Evolutionary conservation across 2,888 invertebrate species (phyloP).

Genomic region (Tenthredo livida): DNA sequence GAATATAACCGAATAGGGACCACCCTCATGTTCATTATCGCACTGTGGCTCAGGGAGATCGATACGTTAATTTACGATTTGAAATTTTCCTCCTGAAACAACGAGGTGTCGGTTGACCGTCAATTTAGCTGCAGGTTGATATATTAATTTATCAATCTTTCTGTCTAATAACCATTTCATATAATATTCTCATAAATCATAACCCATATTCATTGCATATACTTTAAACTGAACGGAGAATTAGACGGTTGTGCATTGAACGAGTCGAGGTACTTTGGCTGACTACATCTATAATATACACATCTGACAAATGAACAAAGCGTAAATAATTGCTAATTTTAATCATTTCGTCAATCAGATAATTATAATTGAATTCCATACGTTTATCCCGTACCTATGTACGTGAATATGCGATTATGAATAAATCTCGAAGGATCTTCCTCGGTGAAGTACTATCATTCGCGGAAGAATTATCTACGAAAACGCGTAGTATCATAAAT

Average conservation of each 20-base stretch:
- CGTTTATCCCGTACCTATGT: too few species aligned
- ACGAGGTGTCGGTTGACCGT: constrained; percentile 56
- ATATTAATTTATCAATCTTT: constrained; percentile 73
- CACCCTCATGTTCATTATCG: not conserved
- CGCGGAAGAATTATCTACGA: not conserved
- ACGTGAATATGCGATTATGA: not conserved
- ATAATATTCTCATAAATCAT: constrained; percentile 73
- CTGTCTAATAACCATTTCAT: constrained; percentile 73
- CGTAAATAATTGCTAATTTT: constrained; percentile 9
- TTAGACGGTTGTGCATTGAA: not conserved
- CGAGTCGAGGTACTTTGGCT: not conserved
- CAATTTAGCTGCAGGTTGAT: constrained; percentile 57
- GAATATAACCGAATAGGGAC: too few species aligned
- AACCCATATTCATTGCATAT: constrained; percentile 60
- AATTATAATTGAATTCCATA: constrained; percentile 6
- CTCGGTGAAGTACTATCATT: not conserved
- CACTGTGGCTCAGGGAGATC: not conserved
- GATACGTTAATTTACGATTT: not conserved
- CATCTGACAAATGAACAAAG: not conserved
- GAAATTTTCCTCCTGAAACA: not conserved
- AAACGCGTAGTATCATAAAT: not conserved
- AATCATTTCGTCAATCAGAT: constrained; percentile 37
- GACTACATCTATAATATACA: not conserved
- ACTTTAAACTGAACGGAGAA: not conserved
- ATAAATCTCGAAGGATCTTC: not conserved